Evolutionary conservation across 2,888 invertebrate species (phyloP).

Genomic region (Dryomyza anilis): DNA sequence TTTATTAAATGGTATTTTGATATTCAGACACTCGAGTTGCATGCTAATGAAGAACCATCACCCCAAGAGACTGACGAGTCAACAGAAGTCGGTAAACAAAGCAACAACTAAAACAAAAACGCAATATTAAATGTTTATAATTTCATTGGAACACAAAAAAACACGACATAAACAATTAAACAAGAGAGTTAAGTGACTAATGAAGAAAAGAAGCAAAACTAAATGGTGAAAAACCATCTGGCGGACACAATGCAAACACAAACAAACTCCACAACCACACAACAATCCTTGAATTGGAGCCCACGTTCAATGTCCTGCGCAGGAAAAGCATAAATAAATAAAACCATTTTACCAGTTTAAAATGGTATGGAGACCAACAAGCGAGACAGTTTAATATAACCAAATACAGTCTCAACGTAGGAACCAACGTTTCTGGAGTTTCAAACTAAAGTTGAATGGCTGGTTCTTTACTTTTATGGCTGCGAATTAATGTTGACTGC

Average conservation of each 20-base stretch:
- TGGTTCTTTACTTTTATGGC: background rate
- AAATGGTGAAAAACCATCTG: too few relatives aligned
- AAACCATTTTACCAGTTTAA: too few relatives aligned
- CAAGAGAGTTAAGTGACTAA: background rate
- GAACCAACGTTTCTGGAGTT: background rate
- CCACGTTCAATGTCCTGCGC: too few relatives aligned
- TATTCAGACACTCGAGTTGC: conserved; percentile 13
- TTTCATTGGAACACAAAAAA: background rate
- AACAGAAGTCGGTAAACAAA: background rate
- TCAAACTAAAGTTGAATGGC: background rate
- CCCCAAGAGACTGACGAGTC: background rate
- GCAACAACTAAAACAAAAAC: background rate
- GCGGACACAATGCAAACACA: background rate
- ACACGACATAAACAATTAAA: background rate
- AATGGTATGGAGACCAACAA: background rate
- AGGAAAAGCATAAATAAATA: too few relatives aligned
- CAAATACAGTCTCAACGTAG: conserved; percentile 4
- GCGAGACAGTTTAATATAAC: conserved; percentile 20
- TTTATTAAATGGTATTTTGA: conserved; percentile 12
- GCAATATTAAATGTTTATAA: background rate
- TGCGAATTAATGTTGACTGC: background rate
- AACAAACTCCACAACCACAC: too few relatives aligned
- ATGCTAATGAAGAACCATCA: conserved; percentile 18
- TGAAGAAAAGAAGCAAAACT: background rate
- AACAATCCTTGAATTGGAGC: too few relatives aligned